Evolutionary conservation across 1,140 invertebrate species (phyloP).

Genomic region (Anadara kagoshimensis): DNA sequence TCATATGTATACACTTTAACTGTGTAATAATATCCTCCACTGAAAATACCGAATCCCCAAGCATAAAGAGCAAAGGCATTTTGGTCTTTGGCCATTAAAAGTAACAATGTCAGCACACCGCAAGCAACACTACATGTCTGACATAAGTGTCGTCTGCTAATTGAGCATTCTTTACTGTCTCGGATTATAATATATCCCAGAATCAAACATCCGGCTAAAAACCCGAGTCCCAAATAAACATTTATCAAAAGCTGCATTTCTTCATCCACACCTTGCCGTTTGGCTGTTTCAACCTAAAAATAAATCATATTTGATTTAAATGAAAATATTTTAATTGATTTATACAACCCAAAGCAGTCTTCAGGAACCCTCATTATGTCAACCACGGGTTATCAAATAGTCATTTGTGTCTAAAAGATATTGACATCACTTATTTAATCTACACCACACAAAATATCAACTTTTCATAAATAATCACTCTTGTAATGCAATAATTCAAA

Average conservation of each 20-base stretch:
- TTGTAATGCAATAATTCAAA: no score
- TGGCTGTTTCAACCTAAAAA: slow-evolving; percentile 57
- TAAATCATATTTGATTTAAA: no score
- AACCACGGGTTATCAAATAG: no score
- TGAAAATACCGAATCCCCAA: slow-evolving; percentile 87
- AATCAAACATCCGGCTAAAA: slow-evolving; percentile 85
- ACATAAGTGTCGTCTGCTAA: slow-evolving; percentile 89
- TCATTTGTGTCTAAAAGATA: no score
- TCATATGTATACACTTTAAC: slow-evolving; percentile 93
- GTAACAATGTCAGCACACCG: slow-evolving; percentile 84
- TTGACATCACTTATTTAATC: no score
- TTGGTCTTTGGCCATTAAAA: slow-evolving; percentile 86
- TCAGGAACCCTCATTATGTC: no score
- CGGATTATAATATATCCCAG: slow-evolving; percentile 89
- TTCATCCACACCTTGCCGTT: slow-evolving; percentile 70
- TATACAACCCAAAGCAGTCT: neutral
- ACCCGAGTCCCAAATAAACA: slow-evolving; percentile 86
- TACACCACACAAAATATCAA: no score
- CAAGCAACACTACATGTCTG: slow-evolving; percentile 87
- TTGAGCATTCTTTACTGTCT: slow-evolving; percentile 88
- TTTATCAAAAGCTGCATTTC: slow-evolving; percentile 86
- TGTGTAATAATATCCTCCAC: slow-evolving; percentile 87
- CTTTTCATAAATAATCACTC: no score
- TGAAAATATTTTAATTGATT: no score
- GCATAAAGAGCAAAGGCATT: slow-evolving; percentile 86